Evolutionary conservation across 2,113 vertebrate genomes (phyloP).

Genomic region (Promerops cafer): DNA sequence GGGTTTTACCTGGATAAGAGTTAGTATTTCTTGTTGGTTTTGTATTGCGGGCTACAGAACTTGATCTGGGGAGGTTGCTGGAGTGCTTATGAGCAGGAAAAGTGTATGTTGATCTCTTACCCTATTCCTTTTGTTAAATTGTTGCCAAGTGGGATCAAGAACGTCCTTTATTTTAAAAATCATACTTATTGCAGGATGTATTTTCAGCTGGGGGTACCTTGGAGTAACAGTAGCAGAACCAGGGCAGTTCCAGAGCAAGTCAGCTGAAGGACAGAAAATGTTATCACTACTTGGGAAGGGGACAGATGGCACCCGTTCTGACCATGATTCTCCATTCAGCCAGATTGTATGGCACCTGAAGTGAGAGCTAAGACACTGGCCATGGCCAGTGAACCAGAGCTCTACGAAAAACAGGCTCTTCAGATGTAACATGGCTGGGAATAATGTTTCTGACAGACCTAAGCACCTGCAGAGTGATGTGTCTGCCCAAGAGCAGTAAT

Average conservation of each 20-base stretch:
- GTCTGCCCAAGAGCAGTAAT: not conserved
- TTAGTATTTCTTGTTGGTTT: slow-evolving; percentile 62
- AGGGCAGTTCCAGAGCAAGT: not conserved
- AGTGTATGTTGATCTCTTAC: not conserved
- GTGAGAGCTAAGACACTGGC: not conserved
- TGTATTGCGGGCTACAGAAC: not conserved
- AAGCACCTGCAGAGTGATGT: not conserved
- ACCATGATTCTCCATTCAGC: not conserved
- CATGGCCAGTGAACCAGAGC: not conserved
- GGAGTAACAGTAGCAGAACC: not conserved
- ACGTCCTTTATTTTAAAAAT: not conserved
- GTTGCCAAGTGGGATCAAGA: not conserved
- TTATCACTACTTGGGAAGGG: not conserved
- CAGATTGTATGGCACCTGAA: not conserved
- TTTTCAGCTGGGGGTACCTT: not conserved
- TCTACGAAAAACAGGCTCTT: not conserved
- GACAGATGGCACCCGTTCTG: not conserved
- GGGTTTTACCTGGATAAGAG: slow-evolving; percentile 87
- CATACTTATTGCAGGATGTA: not conserved
- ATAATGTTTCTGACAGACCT: not conserved
- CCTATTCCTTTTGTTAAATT: not conserved
- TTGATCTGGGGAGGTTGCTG: not conserved
- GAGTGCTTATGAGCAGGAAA: not conserved
- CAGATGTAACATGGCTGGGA: not conserved
- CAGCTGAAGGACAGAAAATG: not conserved